These are phyloP conservation scores for Trachelus stipa DNA, from an alignment of 2,888 invertebrate genomes.

Conservation along the genomic window DNA sequence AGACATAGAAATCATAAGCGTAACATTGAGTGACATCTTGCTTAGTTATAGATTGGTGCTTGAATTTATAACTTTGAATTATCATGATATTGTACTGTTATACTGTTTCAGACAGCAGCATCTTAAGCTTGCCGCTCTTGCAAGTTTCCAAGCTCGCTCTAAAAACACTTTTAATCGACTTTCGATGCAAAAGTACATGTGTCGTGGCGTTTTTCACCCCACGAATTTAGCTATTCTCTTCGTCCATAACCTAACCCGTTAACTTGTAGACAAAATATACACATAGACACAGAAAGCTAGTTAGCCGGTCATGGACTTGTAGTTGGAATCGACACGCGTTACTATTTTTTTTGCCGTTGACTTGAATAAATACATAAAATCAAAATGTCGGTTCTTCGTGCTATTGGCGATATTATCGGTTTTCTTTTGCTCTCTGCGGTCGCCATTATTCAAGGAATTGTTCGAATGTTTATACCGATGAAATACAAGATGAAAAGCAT, in stretches of 20 bases:
- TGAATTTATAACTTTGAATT: not conserved
- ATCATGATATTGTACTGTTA: not conserved
- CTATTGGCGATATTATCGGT: conserved; percentile 71
- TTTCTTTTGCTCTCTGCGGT: conserved; percentile 69
- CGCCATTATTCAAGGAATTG: conserved; percentile 70
- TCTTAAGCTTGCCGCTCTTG: not conserved
- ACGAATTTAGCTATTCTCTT: not conserved
- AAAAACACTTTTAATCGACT: not conserved
- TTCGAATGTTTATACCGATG: conserved; percentile 69
- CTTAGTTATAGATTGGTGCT: not conserved
- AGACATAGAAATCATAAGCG: not conserved
- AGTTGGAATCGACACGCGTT: not conserved
- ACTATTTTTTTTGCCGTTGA: not conserved
- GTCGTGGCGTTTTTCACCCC: not conserved
- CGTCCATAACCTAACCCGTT: not conserved
- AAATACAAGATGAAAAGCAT: conserved; percentile 77
- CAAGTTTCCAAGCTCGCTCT: not conserved
- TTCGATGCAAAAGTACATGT: not conserved
- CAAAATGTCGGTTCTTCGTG: conserved; percentile 67
- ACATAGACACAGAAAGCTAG: not conserved
- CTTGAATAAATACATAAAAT: not conserved
- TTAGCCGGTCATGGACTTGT: not conserved
- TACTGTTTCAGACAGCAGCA: not conserved
- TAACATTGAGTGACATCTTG: not conserved
- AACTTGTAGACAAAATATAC: too few relatives aligned